A percentile compares a stretch with the other conserved stretches of the same genome.
Evolutionary conservation across 2,113 vertebrate genomes (phyloP).

Genomic region (Alouatta palliata): DNA sequence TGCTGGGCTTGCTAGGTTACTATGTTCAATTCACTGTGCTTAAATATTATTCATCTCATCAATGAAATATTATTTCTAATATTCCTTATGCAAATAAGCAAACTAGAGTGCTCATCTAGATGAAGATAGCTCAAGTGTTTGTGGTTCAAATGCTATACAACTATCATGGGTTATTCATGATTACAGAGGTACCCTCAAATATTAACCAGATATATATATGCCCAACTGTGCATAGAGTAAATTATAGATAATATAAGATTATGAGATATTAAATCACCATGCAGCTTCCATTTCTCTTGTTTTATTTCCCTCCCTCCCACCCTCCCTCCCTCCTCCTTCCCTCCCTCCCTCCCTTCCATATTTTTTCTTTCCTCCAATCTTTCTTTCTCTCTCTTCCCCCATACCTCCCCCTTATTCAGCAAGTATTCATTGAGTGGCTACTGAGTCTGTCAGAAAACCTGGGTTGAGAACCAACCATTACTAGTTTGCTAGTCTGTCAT

Average conservation of each 20-base stretch:
- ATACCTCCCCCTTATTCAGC: not conserved
- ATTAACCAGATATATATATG: not conserved
- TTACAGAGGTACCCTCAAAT: not conserved
- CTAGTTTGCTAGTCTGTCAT: not conserved
- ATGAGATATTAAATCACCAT: not conserved
- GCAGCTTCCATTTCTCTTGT: not conserved
- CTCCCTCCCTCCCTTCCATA: fast-evolving
- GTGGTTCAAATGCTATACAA: not conserved
- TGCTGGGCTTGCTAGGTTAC: not conserved
- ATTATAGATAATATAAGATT: not conserved
- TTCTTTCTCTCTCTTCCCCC: not conserved
- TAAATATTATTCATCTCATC: not conserved
- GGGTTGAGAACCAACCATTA: not conserved
- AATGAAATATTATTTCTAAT: not conserved
- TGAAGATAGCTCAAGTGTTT: not conserved
- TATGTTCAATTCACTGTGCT: too few species aligned
- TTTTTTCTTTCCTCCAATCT: fast-evolving
- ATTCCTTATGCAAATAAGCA: not conserved
- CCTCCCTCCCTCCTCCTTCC: fast-evolving
- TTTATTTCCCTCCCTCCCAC: not conserved
- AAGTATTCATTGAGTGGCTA: not conserved
- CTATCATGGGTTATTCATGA: not conserved
- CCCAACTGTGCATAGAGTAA: not conserved
- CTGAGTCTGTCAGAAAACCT: not conserved
- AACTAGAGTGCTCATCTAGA: not conserved